phyloP scores from a whole-genome alignment of 2,113 vertebrate species.

The Vidua macroura region DNA sequence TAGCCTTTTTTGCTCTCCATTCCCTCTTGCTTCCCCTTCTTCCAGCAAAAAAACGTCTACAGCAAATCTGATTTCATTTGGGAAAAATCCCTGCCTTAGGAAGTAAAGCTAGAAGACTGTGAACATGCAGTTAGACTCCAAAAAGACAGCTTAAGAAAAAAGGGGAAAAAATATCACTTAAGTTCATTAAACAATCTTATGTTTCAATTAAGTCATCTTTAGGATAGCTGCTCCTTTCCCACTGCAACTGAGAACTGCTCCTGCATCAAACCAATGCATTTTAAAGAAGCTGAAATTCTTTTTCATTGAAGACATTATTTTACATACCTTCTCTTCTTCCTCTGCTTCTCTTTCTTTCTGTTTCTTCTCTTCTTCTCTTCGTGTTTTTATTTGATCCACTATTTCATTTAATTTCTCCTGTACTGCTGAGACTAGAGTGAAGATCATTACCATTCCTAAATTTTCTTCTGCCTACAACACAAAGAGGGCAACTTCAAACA shows the following conservation, averaged over 20 bases:
- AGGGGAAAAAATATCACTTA: neutral
- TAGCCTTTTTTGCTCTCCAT: neutral
- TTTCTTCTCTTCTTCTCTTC: slow-evolving; percentile 88
- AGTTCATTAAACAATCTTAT: neutral
- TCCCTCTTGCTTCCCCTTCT: neutral
- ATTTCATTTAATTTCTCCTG: slow-evolving; percentile 97
- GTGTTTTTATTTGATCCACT: slow-evolving; percentile 90
- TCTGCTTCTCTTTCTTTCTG: slow-evolving; percentile 89
- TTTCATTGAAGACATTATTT: neutral
- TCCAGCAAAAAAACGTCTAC: neutral
- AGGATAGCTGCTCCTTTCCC: neutral
- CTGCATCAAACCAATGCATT: neutral
- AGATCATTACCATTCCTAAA: slow-evolving; percentile 98
- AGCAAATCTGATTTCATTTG: neutral
- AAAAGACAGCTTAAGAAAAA: neutral
- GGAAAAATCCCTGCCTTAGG: neutral
- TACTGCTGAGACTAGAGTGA: slow-evolving; percentile 93
- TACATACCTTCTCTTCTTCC: slow-evolving; percentile 92
- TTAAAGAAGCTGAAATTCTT: neutral
- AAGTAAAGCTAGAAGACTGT: neutral
- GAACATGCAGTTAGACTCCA: neutral
- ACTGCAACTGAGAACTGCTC: neutral
- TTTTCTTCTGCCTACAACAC: slow-evolving; percentile 88
- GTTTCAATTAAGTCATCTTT: neutral
- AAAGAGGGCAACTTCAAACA: neutral